These are phyloP conservation scores for Anthoptus insignis DNA, from an alignment of 2,888 invertebrate genomes.

Conservation along the genomic window DNA sequence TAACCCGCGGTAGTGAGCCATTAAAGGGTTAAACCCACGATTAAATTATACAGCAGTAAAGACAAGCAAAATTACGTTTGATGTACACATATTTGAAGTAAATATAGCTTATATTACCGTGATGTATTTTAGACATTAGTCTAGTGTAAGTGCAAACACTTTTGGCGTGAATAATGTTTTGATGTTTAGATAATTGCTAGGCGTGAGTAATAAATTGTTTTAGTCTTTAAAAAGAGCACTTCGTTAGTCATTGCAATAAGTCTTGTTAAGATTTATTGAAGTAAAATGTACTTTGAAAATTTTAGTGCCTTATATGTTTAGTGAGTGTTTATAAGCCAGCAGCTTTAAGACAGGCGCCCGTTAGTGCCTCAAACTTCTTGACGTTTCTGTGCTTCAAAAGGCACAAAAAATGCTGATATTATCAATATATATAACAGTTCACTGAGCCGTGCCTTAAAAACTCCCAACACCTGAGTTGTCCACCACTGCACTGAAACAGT, in stretches of 20 bases:
- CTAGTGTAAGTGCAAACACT: conserved; percentile 9
- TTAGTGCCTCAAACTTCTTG: no score
- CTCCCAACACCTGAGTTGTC: no score
- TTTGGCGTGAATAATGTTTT: conserved; percentile 36
- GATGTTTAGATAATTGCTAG: conserved; percentile 11
- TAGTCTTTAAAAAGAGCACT: conserved; percentile 1
- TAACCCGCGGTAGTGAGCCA: no score
- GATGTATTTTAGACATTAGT: conserved; percentile 11
- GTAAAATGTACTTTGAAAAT: neutral
- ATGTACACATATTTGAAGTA: conserved; percentile 2
- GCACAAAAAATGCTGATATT: no score
- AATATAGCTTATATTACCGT: neutral
- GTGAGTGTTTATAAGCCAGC: no score
- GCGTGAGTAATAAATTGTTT: conserved; percentile 1
- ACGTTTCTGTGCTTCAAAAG: no score
- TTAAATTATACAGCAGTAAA: conserved; percentile 10
- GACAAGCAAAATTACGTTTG: conserved; percentile 8
- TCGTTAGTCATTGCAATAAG: no score
- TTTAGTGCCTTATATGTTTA: neutral
- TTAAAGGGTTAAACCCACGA: no score
- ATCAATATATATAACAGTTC: no score
- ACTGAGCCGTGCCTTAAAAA: no score
- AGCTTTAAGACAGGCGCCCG: no score
- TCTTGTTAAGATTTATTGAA: neutral
- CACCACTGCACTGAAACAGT: no score